These are phyloP conservation scores for Hydroisotoma schaefferi DNA, from an alignment of 2,888 invertebrate species.

Conservation along the genomic window DNA sequence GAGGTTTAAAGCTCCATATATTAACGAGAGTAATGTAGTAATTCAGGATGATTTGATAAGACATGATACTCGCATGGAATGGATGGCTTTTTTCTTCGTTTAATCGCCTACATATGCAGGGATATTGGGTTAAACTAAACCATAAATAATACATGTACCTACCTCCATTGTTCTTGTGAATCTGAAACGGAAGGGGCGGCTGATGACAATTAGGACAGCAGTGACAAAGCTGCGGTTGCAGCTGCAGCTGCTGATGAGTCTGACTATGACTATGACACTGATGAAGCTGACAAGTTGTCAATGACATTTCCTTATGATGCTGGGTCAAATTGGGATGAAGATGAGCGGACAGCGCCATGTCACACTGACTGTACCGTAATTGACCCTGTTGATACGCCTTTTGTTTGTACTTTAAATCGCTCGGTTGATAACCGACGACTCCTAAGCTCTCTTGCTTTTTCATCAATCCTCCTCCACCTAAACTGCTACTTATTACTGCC, in stretches of 20 bases:
- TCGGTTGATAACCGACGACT: not conserved
- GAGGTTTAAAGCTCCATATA: no score
- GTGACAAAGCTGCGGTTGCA: constrained; percentile 13
- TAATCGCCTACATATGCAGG: no score
- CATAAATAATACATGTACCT: not conserved
- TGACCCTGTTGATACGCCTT: not conserved
- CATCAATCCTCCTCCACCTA: constrained; percentile 3
- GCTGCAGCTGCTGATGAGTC: no score
- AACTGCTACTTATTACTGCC: not conserved
- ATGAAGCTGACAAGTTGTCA: constrained; percentile 10
- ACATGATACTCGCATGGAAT: no score
- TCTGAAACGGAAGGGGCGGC: constrained; percentile 32
- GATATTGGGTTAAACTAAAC: no score
- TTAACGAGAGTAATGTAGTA: no score
- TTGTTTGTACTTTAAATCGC: constrained; percentile 9
- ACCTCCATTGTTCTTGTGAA: constrained; percentile 39
- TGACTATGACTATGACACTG: constrained; percentile 9
- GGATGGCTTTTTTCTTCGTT: no score
- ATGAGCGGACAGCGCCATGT: constrained; percentile 2
- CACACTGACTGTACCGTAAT: not conserved
- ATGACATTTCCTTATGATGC: constrained; percentile 9
- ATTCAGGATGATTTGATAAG: no score
- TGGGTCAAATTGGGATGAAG: constrained; percentile 1
- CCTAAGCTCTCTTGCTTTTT: not conserved
- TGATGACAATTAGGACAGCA: constrained; percentile 19